Evolutionary conservation across 2,888 invertebrate species (phyloP), one percentile per base, ranked within the genome.

Genomic region (Mesorhabditis sp.): DNA sequence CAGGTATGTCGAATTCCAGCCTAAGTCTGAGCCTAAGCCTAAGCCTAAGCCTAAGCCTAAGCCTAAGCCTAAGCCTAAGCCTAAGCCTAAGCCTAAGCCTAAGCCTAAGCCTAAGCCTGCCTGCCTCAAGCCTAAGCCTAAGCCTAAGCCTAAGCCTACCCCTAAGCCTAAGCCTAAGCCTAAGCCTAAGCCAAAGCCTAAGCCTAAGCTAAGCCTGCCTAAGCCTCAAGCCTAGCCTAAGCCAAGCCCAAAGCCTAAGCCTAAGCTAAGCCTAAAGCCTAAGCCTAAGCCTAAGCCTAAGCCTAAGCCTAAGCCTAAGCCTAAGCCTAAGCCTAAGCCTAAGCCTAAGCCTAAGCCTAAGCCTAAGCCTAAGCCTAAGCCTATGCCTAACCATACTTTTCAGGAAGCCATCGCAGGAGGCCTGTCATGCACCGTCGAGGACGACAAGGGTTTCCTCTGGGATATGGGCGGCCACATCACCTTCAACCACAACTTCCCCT

Each of bases 381-480:
- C n/a, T 41, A n/a, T 5, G 28, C 71, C 10, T 13, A 50, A 50
- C 58, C 58, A 7, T 10, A 45, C 4, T 45, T 45, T 75, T n/a
- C 63, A 79, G 79, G 77, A 79, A 71, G 43, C 74, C 42, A 68
- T 70, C n/a, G 77, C 83, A 50, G 85, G 85, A 28, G 85, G 85
- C 41, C 75, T 85, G 4, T 83, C 85, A 10, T 79, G 82, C 68
- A 82, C 84, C 28, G 81, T 85, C 7, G 74, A 70, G 43, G 85
- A 85, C 71, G 78, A 79, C 10, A 79, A 83, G 64, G 85, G 85
- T 7, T 85, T 85, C 75, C 77, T 85, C 43, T 85, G 85, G 85
- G 85, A 85, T 65, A 85, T 85, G 83, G 85, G 85, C 43, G 83
- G 84, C 28, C 85, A 85, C 67, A 84, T 85, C 73, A 85, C 84